Percentiles rank a stretch among this genome's conserved stretches.
Evolutionary conservation across 2,888 invertebrate genomes (phyloP).

Genomic region (Xanthia togata): DNA sequence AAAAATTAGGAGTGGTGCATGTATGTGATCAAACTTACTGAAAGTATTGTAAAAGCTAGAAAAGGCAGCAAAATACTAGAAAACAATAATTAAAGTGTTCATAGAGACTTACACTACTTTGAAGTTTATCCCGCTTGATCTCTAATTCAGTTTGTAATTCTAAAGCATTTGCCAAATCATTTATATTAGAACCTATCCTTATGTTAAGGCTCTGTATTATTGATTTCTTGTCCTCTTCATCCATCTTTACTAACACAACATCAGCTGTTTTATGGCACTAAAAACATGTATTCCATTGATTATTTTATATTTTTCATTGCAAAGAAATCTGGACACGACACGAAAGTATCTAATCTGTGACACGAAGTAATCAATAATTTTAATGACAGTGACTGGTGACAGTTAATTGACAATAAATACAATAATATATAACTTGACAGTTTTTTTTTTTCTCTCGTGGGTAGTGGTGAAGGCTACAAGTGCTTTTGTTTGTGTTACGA

Average conservation of each 20-base stretch:
- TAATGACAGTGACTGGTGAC: background rate
- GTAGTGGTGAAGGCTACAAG: no score
- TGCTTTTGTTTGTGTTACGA: no score
- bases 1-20: background rate
- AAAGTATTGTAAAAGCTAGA: background rate
- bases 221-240: slow-evolving; percentile 83
- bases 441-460: no score
- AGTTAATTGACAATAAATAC: background rate
- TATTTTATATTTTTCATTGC: slow-evolving; percentile 19
- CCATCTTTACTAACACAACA: slow-evolving; percentile 42
- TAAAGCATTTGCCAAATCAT: slow-evolving; percentile 76
- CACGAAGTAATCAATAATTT: slow-evolving; percentile 33
- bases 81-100: background rate
- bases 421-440: no score
- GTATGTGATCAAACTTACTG: background rate
- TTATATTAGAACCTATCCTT: slow-evolving; percentile 83
- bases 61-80: no score
- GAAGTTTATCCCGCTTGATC: slow-evolving; percentile 74
- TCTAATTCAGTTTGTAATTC: slow-evolving; percentile 78
- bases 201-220: slow-evolving; percentile 86
- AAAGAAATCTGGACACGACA: slow-evolving; percentile 18
- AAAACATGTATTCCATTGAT: slow-evolving; percentile 28
- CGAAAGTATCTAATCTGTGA: no score
- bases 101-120: slow-evolving; percentile 77
- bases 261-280: slow-evolving; percentile 5